A percentile compares a stretch with the other conserved stretches of the same genome.
phyloP scores from a whole-genome alignment of 2,888 invertebrate species.

The Troglohyphantes excavatus region DNA sequence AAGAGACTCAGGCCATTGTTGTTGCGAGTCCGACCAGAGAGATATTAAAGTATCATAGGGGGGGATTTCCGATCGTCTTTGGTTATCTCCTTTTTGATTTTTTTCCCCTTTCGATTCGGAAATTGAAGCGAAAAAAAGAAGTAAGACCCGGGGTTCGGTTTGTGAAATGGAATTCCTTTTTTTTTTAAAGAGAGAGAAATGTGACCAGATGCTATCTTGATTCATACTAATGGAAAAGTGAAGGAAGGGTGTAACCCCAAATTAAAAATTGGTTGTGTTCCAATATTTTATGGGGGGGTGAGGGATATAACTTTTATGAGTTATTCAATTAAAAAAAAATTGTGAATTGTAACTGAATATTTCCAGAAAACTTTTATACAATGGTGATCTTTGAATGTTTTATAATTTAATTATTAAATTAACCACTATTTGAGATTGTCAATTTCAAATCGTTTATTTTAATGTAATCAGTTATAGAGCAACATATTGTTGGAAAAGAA shows the following conservation, averaged over 20 bases:
- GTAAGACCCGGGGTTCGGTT: conserved; percentile 39
- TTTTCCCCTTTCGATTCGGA: background rate
- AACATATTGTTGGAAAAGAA: too few species aligned
- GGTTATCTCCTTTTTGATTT: conserved; percentile 52
- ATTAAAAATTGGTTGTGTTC: conserved; percentile 8
- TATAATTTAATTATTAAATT: too few species aligned
- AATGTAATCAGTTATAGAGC: too few species aligned
- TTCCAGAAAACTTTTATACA: too few species aligned
- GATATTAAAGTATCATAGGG: conserved; percentile 46
- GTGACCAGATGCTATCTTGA: conserved; percentile 70
- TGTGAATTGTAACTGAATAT: too few species aligned
- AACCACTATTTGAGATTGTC: too few species aligned
- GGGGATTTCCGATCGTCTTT: conserved; percentile 66
- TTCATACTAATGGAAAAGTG: conserved; percentile 58
- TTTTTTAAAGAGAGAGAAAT: too few species aligned
- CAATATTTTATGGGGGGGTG: background rate
- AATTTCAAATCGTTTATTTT: too few species aligned
- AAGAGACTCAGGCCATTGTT: conserved; percentile 30
- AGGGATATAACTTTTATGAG: too few species aligned
- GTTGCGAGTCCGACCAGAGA: conserved; percentile 18
- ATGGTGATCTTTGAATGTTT: too few species aligned
- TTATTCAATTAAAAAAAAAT: too few species aligned
- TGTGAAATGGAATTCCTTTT: conserved; percentile 68
- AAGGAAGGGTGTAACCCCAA: conserved; percentile 32
- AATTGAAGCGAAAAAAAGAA: background rate